A percentile compares a stretch with the other conserved stretches of the same genome.
phyloP scores from a whole-genome alignment of 2,113 vertebrate genomes.

The Sula dactylatra region DNA sequence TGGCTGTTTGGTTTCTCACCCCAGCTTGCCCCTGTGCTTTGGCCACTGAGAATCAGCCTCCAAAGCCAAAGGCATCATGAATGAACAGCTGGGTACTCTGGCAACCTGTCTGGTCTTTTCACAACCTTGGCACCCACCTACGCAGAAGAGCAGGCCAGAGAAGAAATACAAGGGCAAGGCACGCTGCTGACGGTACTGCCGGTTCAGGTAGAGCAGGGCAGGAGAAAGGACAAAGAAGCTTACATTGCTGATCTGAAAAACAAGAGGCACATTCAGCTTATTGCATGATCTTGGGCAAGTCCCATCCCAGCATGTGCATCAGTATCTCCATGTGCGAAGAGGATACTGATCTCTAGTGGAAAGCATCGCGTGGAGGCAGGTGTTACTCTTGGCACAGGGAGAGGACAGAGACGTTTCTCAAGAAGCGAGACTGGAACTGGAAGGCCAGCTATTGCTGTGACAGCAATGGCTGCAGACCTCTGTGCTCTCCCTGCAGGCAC shows the following conservation, averaged over 20 bases:
- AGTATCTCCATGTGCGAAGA: not conserved
- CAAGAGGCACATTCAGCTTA: not conserved
- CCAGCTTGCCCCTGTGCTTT: not conserved
- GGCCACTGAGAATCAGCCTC: not conserved
- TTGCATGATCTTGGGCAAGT: not conserved
- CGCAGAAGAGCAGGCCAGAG: conserved; percentile 80
- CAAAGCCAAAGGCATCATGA: not conserved
- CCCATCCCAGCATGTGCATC: not conserved
- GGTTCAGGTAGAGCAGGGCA: conserved; percentile 85
- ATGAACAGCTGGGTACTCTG: not conserved
- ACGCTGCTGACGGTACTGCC: conserved; percentile 81
- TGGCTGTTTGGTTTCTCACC: rapidly evolving
- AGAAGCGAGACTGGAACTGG: not conserved
- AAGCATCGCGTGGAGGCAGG: not conserved
- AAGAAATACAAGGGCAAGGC: conserved; percentile 72
- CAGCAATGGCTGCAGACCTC: not conserved
- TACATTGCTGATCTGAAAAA: conserved; percentile 87
- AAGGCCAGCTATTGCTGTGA: not conserved
- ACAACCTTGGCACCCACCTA: conserved; percentile 76
- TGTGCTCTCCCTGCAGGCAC: not conserved
- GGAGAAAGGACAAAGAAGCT: conserved; percentile 87
- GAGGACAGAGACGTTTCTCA: not conserved
- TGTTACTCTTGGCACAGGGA: not conserved
- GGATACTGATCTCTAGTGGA: not conserved
- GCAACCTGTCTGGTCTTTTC: not conserved